Conservation (phyloP, 2,888 invertebrate genomes). For the Polietes domitor region DNA sequence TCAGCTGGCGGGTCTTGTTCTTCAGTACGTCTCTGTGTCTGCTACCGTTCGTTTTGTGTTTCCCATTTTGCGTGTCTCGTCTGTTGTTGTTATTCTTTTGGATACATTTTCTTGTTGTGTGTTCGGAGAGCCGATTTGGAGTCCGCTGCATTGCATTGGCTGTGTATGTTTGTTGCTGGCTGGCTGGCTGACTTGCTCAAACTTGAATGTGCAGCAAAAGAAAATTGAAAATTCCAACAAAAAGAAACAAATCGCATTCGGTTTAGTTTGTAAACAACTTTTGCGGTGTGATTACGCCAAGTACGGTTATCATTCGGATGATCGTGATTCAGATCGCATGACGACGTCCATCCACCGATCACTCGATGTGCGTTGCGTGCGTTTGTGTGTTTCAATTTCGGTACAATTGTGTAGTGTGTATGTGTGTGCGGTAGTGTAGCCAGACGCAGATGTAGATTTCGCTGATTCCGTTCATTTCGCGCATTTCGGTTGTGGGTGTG, state of each 20-base stretch:
- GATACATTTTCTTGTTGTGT: constrained; percentile 24
- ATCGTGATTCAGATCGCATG: background rate
- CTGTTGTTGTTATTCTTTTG: constrained; percentile 8
- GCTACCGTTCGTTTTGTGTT: background rate
- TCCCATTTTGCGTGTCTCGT: constrained; percentile 4
- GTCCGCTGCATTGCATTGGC: background rate
- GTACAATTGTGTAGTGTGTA: background rate
- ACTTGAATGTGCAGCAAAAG: constrained; percentile 53
- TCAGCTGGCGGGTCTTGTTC: background rate
- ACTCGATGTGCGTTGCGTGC: background rate
- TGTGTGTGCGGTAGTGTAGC: background rate
- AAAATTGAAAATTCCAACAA: constrained; percentile 56
- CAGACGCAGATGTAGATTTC: constrained; percentile 20
- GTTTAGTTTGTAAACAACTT: constrained; percentile 64
- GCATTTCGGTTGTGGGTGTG: constrained; percentile 56
- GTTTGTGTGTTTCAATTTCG: background rate
- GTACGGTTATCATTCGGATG: constrained; percentile 45
- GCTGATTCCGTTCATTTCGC: background rate
- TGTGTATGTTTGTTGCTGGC: background rate
- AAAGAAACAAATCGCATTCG: constrained; percentile 34
- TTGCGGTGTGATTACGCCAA: constrained; percentile 53
- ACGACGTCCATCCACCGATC: background rate
- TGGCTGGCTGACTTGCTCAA: constrained; percentile 14
- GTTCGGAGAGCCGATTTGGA: background rate
- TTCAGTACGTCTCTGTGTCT: background rate